Conservation (phyloP, 2,888 invertebrate species). For the Limenitis camilla region DNA sequence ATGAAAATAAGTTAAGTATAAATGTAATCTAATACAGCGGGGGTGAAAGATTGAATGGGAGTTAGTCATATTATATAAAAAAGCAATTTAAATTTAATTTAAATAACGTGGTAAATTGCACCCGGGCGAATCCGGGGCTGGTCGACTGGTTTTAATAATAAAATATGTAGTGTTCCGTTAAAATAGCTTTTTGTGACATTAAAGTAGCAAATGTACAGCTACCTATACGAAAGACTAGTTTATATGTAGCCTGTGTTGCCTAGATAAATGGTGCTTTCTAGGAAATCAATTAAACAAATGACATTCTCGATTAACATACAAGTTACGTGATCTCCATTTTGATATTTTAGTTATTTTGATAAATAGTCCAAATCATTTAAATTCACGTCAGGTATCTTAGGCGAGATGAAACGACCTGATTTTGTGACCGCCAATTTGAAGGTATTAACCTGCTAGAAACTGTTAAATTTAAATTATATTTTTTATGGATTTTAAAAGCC, state of each 20-base stretch:
- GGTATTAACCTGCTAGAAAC: conserved; percentile 6
- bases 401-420: conserved; percentile 35
- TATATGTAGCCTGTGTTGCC: conserved; percentile 8
- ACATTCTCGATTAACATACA: conserved; percentile 22
- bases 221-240: conserved; percentile 1
- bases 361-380: background rate
- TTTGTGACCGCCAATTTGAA: conserved; percentile 27
- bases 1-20: too few species aligned
- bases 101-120: too few species aligned
- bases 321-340: conserved; percentile 19
- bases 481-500: too few species aligned
- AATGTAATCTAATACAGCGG: too few species aligned
- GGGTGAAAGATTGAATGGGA: too few species aligned
- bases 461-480: too few species aligned
- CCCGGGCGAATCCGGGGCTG: background rate
- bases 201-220: conserved; percentile 4
- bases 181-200: conserved; percentile 26
- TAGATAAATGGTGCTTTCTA: conserved; percentile 26
- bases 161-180: conserved; percentile 24
- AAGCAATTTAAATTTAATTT: too few species aligned
- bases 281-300: conserved; percentile 24
- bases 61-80: too few species aligned
- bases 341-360: conserved; percentile 6
- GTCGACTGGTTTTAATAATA: conserved; percentile 6
- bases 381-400: conserved; percentile 36